Evolutionary conservation across 1,140 invertebrate genomes (phyloP).

Genomic region (Cotesia chilonis): DNA sequence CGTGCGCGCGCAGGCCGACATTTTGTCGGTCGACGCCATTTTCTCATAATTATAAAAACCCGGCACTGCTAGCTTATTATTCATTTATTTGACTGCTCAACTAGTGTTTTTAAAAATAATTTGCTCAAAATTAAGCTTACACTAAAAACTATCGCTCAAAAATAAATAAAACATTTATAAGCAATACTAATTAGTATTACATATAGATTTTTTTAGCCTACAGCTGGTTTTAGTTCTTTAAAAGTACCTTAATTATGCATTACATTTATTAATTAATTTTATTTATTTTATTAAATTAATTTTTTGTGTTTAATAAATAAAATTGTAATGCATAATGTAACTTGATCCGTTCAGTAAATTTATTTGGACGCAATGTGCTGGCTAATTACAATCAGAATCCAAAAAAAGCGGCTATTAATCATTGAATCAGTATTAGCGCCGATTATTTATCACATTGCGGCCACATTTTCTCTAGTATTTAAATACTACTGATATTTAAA

Average conservation of each 20-base stretch:
- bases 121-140: slow-evolving; percentile 25
- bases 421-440: slow-evolving; percentile 62
- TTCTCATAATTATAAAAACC: too few species aligned
- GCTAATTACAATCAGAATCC: slow-evolving; percentile 38
- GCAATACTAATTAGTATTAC: slow-evolving; percentile 21
- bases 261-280: slow-evolving; percentile 8
- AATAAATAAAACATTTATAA: slow-evolving; percentile 16
- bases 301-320: not conserved
- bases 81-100: slow-evolving; percentile 51
- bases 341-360: slow-evolving; percentile 53
- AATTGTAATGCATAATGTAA: slow-evolving; percentile 32
- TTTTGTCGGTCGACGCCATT: too few species aligned
- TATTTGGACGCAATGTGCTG: slow-evolving; percentile 45
- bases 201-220: slow-evolving; percentile 4
- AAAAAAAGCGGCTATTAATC: slow-evolving; percentile 42
- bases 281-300: slow-evolving; percentile 18
- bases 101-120: slow-evolving; percentile 43
- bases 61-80: not conserved
- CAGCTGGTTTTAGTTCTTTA: slow-evolving; percentile 33
- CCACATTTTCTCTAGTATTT: not conserved
- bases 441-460: slow-evolving; percentile 47
- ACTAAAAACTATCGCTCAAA: not conserved
- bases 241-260: slow-evolving; percentile 35
- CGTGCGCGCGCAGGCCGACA: too few species aligned
- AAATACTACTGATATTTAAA: not conserved